These are phyloP conservation scores for Brachionus manjavacas DNA, from an alignment of 1,140 invertebrate genomes.

Conservation along the genomic window DNA sequence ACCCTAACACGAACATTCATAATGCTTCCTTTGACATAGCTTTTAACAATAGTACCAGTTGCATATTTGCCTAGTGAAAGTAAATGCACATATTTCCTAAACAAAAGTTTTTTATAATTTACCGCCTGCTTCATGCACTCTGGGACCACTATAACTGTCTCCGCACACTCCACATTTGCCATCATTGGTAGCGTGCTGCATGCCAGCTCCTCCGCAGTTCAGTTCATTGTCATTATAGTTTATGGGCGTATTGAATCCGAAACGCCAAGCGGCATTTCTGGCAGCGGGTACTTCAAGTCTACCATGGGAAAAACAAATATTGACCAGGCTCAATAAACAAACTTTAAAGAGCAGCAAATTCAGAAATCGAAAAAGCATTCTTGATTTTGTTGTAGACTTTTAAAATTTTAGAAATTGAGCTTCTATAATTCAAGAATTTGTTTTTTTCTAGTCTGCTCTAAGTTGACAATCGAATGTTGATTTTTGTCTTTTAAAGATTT, in stretches of 20 bases:
- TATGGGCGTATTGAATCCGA: conserved; percentile 81
- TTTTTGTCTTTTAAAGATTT: background rate
- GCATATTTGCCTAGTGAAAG: conserved; percentile 53
- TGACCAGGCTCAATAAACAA: background rate
- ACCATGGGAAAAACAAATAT: conserved; percentile 65
- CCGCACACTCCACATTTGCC: conserved; percentile 59
- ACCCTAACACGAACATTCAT: conserved; percentile 8
- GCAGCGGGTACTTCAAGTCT: conserved; percentile 81
- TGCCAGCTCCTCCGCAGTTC: conserved; percentile 73
- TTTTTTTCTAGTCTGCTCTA: background rate
- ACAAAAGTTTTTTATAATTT: background rate
- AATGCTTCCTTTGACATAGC: conserved; percentile 49
- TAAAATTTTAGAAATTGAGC: background rate
- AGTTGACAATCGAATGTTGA: background rate
- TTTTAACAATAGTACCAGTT: conserved; percentile 50
- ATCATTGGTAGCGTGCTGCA: conserved; percentile 46
- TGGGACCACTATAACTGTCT: conserved; percentile 48
- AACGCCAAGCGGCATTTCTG: conserved; percentile 85
- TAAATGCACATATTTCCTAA: conserved; percentile 44
- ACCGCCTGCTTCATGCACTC: conserved; percentile 2
- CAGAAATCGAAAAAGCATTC: background rate
- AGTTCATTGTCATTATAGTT: conserved; percentile 88
- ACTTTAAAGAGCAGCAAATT: background rate
- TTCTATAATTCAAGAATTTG: background rate
- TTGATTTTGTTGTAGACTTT: background rate